Conservation (phyloP, 1,140 invertebrate species). For the Homarus americanus region DNA sequence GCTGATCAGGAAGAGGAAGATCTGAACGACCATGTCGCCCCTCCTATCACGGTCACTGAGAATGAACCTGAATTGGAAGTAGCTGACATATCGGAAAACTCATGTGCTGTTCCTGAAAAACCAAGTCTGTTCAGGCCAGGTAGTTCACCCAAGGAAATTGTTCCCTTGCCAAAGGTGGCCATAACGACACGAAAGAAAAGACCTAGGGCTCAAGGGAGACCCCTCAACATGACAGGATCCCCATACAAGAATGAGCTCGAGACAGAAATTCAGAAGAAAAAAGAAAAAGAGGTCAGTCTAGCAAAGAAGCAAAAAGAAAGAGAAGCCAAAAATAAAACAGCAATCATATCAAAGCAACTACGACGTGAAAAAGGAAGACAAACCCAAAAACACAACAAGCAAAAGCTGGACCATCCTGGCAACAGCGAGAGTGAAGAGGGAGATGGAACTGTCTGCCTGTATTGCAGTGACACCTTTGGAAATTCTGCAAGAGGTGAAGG, state of each 20-base stretch:
- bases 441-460: neutral
- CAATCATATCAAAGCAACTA: neutral
- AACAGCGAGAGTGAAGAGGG: neutral
- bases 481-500: constrained; percentile 4
- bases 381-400: neutral
- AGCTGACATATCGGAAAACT: neutral
- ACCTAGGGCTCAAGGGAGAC: constrained; percentile 8
- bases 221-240: constrained; percentile 43
- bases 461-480: constrained; percentile 7
- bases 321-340: neutral
- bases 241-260: constrained; percentile 19
- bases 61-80: constrained; percentile 28
- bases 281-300: neutral
- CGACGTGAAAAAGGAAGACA: neutral
- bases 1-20: too few species aligned
- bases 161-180: constrained; percentile 32
- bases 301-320: too few species aligned
- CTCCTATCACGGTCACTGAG: constrained; percentile 18
- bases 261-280: constrained; percentile 13
- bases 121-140: too few species aligned
- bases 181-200: constrained; percentile 27
- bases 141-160: too few species aligned
- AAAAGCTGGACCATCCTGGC: constrained; percentile 10
- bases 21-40: too few species aligned
- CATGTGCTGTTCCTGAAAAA: neutral